Evolutionary conservation across 37 sponge, comb jelly and placozoan genomes (phyloP), one percentile per base, ranked within the genome.

Genomic region (Ianthella basta): DNA sequence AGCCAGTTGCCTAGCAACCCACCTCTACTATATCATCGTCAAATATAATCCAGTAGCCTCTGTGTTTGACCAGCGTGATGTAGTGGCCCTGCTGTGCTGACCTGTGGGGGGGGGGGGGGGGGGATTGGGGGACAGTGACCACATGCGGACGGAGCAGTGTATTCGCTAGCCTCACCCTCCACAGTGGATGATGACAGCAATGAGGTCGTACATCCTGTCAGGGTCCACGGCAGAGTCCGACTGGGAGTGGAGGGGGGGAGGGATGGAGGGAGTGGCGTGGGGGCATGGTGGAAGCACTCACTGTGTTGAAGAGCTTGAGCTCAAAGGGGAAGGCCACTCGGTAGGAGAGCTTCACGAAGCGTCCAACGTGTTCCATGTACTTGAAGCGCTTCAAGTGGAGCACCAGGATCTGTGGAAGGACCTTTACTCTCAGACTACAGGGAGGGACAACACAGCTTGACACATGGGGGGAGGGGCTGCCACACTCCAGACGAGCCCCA

Each of bases 361-460:
- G 87, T 18, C 91, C 80, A 38, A 87, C 75, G 15, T 87, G 83
- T 69, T 98, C 99, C 86, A 94, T 87, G 88, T 86, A 98, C 79
- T 98, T 98, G 87, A 98, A 98, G 50, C 99, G 89, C 86, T 98
- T 98, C 55, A 98, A 89, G 72, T 98, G 99, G 0, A 98, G 89
- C 10, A 95, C 99, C 50, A 98, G 84, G 36, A 95, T 95, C 79
- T 84, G 87, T 2, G 99, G 99, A 14, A 95, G 90, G 41, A 91
- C 89, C 84, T 98, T 96, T 8, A 98, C 88, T 40, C 95, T 56
- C 55, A 97, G 91, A 19, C 87, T 87, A 24, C 27, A 65, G 38
- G 13, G 35, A 33, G 27, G 29, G 24, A n/a, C n/a, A n/a, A n/a
- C n/a, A n/a, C n/a, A 57, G 60, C 19, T 21, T 57, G 19, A 57